Evolutionary conservation across 1,140 invertebrate species (phyloP).

Genomic region (Cherax destructor): DNA sequence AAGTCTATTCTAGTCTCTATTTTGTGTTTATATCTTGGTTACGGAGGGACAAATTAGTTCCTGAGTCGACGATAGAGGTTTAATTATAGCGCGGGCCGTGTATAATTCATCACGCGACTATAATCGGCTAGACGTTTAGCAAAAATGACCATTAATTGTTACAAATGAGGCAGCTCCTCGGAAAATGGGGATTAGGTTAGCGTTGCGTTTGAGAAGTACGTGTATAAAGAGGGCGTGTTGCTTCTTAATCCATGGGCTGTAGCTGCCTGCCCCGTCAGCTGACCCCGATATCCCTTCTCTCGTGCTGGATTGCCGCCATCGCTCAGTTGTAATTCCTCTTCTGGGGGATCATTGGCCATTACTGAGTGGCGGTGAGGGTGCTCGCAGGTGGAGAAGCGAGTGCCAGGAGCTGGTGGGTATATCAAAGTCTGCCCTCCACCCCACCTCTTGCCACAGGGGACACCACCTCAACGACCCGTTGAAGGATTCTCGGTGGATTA

Average conservation of each 20-base stretch:
- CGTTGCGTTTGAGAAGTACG: not conserved
- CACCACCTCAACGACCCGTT: too few relatives aligned
- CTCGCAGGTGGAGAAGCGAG: not conserved
- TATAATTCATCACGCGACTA: slow-evolving; percentile 45
- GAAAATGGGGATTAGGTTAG: slow-evolving; percentile 11
- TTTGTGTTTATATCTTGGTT: slow-evolving; percentile 42
- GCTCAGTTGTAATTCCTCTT: slow-evolving; percentile 4
- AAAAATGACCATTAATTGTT: slow-evolving; percentile 48
- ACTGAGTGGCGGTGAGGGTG: not conserved
- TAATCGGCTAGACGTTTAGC: slow-evolving; percentile 43
- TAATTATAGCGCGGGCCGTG: slow-evolving; percentile 27
- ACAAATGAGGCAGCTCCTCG: slow-evolving; percentile 16
- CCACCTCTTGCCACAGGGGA: too few relatives aligned
- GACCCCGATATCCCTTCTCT: not conserved
- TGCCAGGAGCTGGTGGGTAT: too few relatives aligned
- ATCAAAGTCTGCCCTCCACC: too few relatives aligned
- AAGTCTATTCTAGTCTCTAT: slow-evolving; percentile 25
- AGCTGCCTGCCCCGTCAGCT: not conserved
- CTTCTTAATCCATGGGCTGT: not conserved
- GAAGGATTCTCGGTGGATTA: too few relatives aligned
- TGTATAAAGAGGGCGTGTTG: not conserved
- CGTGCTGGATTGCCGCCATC: not conserved
- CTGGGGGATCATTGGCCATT: slow-evolving; percentile 11
- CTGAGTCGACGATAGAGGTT: slow-evolving; percentile 41
- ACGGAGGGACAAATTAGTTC: slow-evolving; percentile 46